Evolutionary conservation across 2,888 invertebrate genomes (phyloP).

Genomic region (Atethmia centrago): DNA sequence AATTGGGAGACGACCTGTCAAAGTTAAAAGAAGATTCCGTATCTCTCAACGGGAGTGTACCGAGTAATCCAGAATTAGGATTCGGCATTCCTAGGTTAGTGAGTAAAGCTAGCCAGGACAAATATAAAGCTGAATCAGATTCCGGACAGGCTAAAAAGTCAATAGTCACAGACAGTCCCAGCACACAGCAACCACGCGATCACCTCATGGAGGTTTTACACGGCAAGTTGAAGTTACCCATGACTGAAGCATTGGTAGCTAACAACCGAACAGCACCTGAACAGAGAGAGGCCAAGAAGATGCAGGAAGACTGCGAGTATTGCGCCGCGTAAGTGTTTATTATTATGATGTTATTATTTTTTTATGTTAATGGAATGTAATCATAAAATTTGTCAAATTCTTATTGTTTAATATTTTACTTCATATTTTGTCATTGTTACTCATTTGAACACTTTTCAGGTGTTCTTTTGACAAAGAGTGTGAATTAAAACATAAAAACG

Average conservation of each 20-base stretch:
- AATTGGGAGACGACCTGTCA: too few species aligned
- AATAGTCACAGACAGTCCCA: too few species aligned
- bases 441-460: conserved; percentile 30
- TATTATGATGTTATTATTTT: not conserved
- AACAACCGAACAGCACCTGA: not conserved
- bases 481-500: conserved; percentile 1
- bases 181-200: not conserved
- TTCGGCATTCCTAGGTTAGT: conserved; percentile 40
- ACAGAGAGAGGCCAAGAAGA: not conserved
- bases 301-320: conserved; percentile 26
- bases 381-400: not conserved
- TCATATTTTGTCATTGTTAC: conserved; percentile 1
- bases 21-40: not conserved
- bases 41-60: conserved; percentile 30
- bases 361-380: not conserved
- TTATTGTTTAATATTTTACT: not conserved
- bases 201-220: not conserved
- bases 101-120: not conserved
- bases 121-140: not conserved
- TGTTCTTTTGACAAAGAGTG: conserved; percentile 47
- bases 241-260: not conserved
- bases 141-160: not conserved
- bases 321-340: conserved; percentile 39
- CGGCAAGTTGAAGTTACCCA: conserved; percentile 13
- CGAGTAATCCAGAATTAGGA: conserved; percentile 46